Conservation (phyloP, 2,113 vertebrate genomes). For the Antechinus flavipes region DNA sequence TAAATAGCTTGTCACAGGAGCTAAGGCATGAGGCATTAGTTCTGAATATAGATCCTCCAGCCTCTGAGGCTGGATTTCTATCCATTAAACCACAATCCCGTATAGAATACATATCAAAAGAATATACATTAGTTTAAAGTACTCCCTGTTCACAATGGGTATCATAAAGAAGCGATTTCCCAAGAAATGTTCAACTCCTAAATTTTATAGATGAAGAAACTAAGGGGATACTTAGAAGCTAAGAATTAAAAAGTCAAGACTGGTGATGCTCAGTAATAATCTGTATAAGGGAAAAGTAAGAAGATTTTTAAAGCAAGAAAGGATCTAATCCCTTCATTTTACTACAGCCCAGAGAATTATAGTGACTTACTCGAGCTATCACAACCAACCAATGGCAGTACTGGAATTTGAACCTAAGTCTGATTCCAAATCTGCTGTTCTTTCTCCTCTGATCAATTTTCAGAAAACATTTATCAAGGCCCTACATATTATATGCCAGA, state of each 20-base stretch:
- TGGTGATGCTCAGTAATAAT: neutral
- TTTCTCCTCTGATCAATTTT: neutral
- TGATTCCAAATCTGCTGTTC: neutral
- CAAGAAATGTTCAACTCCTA: neutral
- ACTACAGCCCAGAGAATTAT: neutral
- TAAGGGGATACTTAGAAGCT: neutral
- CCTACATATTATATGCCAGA: neutral
- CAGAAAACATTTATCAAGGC: neutral
- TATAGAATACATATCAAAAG: neutral
- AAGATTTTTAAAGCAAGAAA: neutral
- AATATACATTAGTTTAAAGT: neutral
- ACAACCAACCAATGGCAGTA: neutral
- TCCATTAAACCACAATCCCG: neutral
- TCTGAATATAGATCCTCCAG: neutral
- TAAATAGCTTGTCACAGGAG: neutral
- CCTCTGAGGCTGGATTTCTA: neutral
- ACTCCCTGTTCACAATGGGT: neutral
- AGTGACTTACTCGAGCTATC: neutral
- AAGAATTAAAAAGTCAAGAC: neutral
- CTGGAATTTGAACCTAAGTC: neutral
- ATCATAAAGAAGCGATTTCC: neutral
- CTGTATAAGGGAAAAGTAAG: neutral
- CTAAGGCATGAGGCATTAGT: neutral
- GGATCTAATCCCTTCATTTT: neutral
- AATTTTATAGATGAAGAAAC: too few species aligned